Percentiles rank a stretch among this genome's conserved stretches.
Evolutionary conservation across 1,140 invertebrate genomes (phyloP).

Genomic region (Gonatopus flavifemur): DNA sequence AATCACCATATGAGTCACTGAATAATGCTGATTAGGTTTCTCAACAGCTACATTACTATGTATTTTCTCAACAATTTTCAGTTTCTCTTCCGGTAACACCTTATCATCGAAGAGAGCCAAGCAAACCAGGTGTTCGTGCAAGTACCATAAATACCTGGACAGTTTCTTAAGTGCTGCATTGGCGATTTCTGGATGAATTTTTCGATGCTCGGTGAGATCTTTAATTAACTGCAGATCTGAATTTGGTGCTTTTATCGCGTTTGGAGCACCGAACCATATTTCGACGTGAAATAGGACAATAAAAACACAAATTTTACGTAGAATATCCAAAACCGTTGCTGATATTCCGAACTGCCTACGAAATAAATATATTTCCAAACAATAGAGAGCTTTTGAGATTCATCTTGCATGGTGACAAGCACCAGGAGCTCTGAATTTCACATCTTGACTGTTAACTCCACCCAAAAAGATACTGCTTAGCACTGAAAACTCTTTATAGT

Average conservation of each 20-base stretch:
- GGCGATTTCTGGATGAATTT: no score
- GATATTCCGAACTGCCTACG: constrained; percentile 11
- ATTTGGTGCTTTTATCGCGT: constrained; percentile 1
- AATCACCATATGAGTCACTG: no score
- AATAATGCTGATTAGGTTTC: no score
- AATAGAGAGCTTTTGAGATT: constrained; percentile 1
- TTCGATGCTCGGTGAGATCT: constrained; percentile 4
- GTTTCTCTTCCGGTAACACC: no score
- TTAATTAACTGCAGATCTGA: constrained; percentile 10
- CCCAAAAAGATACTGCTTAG: background rate
- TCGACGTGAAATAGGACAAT: background rate
- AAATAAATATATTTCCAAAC: background rate
- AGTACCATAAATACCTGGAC: background rate
- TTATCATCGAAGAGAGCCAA: no score
- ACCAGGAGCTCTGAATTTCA: background rate
- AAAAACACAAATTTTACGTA: constrained; percentile 9
- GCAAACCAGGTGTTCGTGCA: no score
- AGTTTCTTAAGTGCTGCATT: background rate
- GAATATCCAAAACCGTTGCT: background rate
- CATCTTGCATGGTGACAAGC: background rate
- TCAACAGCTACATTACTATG: background rate
- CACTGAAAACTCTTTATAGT: background rate
- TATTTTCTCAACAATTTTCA: background rate
- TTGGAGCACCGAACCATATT: constrained; percentile 3
- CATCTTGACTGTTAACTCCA: background rate